Base-by-base conservation (phyloP, 2,797 vertebrate genomes). In the Hyperoplus immaculatus region DNA sequence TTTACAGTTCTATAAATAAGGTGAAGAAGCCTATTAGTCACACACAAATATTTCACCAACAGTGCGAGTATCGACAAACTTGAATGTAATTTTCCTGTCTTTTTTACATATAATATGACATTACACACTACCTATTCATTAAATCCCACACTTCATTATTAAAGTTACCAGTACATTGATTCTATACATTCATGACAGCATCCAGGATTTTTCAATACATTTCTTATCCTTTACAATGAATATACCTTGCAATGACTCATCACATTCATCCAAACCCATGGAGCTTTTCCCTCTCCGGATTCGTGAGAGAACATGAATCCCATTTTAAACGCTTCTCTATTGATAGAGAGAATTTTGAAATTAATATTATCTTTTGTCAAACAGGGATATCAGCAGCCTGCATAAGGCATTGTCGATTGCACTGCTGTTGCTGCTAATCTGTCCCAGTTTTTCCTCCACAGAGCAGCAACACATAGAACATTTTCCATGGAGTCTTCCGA, bases 321-420 rank as follows among this genome's bases (percentile, higher is more conserved):
- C 6, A 38, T 67, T 82, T 57, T 29, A 54, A 54, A 70, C n/a
- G 36, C 36, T 54, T 45, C 46, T 78, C 11, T 75, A 45, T 56
- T 68, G 69, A 71, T 36, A 58, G 45, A 38, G 5, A 47, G 13
- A 77, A 16, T n/a, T 53, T 62, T 67, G 6, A 67, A 70, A 76
- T 64, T 1, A 54, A 29, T 42, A 55, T 51, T 71, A 18, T 39
- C 18, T 58, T 62, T 72, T 69, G 43, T 84, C 57, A 60, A 51
- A 54, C 51, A 9, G 77, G 59, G 55, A 83, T 80, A 75, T 80
- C 75, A 49, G 66, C 39, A 1, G 41, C 62, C 66, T 75, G 61
- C 76, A 78, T 16, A 18, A 54, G 43, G 9, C 53, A 57, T 55
- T 65, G 43, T 69, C 68, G 29, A 29, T 29, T 29, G 29, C 29